Percentiles rank a stretch among this genome's conserved stretches.
Evolutionary conservation across 1,140 invertebrate species (phyloP).

Genomic region (Aricia agestis): DNA sequence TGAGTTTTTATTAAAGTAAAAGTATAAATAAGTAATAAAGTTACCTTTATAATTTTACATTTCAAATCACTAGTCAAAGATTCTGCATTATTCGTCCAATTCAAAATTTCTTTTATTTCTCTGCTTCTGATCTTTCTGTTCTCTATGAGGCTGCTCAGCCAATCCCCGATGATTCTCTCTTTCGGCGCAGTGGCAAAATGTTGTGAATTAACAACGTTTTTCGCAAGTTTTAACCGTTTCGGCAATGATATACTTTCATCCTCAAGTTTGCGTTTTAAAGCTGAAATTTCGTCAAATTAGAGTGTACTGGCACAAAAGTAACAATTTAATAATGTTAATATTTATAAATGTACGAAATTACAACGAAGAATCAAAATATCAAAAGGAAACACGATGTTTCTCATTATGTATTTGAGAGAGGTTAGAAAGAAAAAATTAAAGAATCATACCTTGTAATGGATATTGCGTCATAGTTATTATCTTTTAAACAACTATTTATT

Average conservation of each 20-base stretch:
- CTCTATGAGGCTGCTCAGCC: constrained; percentile 46
- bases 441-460: constrained; percentile 50
- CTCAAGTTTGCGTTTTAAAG: constrained; percentile 56
- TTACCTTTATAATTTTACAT: constrained; percentile 57
- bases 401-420: not conserved
- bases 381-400: not conserved
- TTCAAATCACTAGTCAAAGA: constrained; percentile 58
- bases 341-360: not conserved
- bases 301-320: not conserved
- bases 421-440: not conserved
- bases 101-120: constrained; percentile 47
- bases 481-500: not conserved
- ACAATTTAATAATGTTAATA: not conserved
- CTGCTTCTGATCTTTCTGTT: constrained; percentile 40
- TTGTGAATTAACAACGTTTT: constrained; percentile 54
- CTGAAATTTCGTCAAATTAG: constrained; percentile 35
- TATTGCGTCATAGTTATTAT: constrained; percentile 42
- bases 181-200: constrained; percentile 60
- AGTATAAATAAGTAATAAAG: too few species aligned
- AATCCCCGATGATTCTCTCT: constrained; percentile 57
- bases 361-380: not conserved
- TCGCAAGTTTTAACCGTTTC: constrained; percentile 56
- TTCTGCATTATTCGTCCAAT: constrained; percentile 49
- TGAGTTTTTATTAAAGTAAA: too few species aligned
- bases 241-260: constrained; percentile 47